These are phyloP conservation scores for Drosophila sordidula DNA, from an alignment of 2,888 invertebrate species.

Conservation along the genomic window DNA sequence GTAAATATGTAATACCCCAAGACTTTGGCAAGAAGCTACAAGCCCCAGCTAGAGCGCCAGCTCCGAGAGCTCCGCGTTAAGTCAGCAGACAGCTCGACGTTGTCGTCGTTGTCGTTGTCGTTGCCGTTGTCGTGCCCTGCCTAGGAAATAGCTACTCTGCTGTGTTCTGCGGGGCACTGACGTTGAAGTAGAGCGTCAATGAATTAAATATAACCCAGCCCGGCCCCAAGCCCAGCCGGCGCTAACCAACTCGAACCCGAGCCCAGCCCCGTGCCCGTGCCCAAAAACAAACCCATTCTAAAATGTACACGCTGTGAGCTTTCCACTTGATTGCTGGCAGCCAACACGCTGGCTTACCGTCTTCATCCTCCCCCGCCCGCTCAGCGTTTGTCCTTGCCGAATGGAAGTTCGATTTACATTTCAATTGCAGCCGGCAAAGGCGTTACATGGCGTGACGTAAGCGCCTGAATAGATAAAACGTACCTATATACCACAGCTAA, in stretches of 20 bases:
- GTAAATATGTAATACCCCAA: conserved; percentile 70
- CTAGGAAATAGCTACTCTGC: conserved; percentile 45
- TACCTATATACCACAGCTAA: conserved; percentile 15
- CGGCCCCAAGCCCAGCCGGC: conserved; percentile 8
- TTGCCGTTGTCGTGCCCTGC: conserved; percentile 47
- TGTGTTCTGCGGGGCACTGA: conserved; percentile 36
- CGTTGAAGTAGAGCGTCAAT: conserved; percentile 76
- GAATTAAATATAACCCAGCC: conserved; percentile 73
- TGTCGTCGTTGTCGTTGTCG: conserved; percentile 25
- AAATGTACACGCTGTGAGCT: conserved; percentile 74
- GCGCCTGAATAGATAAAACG: conserved; percentile 54
- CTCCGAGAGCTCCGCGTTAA: conserved; percentile 25
- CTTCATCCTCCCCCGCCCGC: not conserved
- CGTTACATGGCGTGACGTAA: conserved; percentile 67
- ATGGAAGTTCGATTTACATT: conserved; percentile 78
- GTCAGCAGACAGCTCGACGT: conserved; percentile 22
- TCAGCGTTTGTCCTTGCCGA: conserved; percentile 63
- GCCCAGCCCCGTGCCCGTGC: conserved; percentile 9
- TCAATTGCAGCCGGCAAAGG: conserved; percentile 65
- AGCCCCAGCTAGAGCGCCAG: not conserved
- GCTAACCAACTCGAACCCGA: not conserved
- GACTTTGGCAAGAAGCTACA: conserved; percentile 29
- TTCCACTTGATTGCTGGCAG: conserved; percentile 74
- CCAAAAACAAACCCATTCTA: conserved; percentile 59
- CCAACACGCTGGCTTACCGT: conserved; percentile 11